Percentiles rank a stretch among this genome's conserved stretches.
Conservation (phyloP, 2,888 invertebrate genomes). For the Diloba caeruleocephala region DNA sequence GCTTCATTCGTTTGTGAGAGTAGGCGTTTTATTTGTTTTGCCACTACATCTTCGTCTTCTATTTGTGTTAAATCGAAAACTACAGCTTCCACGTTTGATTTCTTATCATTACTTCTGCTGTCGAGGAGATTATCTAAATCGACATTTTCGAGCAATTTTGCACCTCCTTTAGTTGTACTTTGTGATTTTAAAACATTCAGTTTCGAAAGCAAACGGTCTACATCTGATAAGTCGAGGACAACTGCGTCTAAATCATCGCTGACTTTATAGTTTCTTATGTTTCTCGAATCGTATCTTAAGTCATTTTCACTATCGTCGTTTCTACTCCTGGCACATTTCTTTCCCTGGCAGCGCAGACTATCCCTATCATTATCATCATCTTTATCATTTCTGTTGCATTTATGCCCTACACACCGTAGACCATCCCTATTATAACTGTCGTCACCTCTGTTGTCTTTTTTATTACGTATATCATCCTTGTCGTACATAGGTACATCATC, state of each 20-base stretch:
- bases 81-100: constrained; percentile 38
- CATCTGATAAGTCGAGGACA: constrained; percentile 58
- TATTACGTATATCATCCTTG: constrained; percentile 1
- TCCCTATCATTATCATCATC: background rate
- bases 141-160: constrained; percentile 22
- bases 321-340: constrained; percentile 18
- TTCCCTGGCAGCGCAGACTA: constrained; percentile 25
- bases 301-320: background rate
- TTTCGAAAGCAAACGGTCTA: constrained; percentile 40
- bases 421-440: background rate
- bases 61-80: constrained; percentile 42
- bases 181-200: constrained; percentile 1
- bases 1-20: constrained; percentile 2
- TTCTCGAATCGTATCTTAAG: constrained; percentile 22
- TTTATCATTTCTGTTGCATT: background rate
- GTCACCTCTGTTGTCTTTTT: background rate
- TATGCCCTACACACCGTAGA: constrained; percentile 1
- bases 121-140: constrained; percentile 24
- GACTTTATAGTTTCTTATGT: constrained; percentile 53
- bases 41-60: constrained; percentile 36
- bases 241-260: constrained; percentile 63
- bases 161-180: background rate
- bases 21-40: constrained; percentile 33
- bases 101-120: constrained; percentile 7
- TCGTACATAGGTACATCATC: background rate